Percentiles rank a stretch among this genome's conserved stretches.
These are phyloP conservation scores for Stramonita haemastoma DNA, from an alignment of 2,888 invertebrate species.

Conservation along the genomic window DNA sequence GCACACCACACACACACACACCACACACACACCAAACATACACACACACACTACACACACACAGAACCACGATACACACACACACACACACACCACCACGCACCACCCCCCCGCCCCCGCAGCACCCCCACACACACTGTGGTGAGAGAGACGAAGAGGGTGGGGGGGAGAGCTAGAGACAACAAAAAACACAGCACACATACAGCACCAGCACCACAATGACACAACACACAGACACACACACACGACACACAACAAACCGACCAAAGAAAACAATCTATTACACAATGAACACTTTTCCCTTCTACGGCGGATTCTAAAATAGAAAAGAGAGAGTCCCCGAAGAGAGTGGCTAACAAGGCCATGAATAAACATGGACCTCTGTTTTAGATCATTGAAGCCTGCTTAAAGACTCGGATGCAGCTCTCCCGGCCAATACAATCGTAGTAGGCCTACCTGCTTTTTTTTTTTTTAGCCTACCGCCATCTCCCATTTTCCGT, in stretches of 20 bases:
- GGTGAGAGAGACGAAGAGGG: background rate
- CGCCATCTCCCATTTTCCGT: background rate
- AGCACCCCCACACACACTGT: no score
- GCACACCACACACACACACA: background rate
- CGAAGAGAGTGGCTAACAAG: background rate
- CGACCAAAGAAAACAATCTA: no score
- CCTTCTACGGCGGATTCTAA: no score
- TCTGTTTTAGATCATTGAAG: background rate
- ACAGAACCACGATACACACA: background rate
- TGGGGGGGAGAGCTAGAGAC: background rate
- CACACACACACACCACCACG: background rate
- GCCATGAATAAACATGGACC: background rate
- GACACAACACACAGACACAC: no score
- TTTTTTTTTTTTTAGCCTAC: background rate
- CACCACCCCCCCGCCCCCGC: background rate
- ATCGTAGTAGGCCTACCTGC: no score
- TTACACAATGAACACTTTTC: no score
- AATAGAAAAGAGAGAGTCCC: background rate
- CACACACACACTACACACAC: slow-evolving; percentile 13
- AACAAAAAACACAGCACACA: background rate
- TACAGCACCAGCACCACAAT: no score
- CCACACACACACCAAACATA: background rate
- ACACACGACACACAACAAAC: no score
- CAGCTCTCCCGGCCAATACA: no score
- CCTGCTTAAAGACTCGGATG: background rate